These are phyloP conservation scores for Toxotes lorentzi DNA, from an alignment of 2,797 vertebrate species.

Conservation along the genomic window DNA sequence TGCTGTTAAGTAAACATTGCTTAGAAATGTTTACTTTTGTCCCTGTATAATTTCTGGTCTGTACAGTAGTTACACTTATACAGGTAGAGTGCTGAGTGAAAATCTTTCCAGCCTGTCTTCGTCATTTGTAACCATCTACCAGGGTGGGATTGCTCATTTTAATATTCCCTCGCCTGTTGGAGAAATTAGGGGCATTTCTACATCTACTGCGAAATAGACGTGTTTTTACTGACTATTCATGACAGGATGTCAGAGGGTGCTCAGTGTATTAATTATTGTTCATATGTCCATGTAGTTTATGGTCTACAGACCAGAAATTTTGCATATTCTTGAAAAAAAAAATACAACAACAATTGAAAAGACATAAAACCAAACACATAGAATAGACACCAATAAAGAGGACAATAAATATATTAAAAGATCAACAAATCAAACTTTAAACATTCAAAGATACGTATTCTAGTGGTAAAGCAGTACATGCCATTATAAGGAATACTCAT, in stretches of 20 bases:
- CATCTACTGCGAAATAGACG: constrained; percentile 23
- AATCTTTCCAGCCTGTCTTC: constrained; percentile 71
- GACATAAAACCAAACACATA: not conserved
- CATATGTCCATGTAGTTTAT: constrained; percentile 15
- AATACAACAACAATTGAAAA: not conserved
- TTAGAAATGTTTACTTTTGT: constrained; percentile 76
- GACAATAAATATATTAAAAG: not conserved
- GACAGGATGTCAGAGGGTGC: constrained; percentile 48
- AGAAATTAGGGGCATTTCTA: constrained; percentile 59
- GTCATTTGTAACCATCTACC: constrained; percentile 71
- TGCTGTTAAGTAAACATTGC: constrained; percentile 72
- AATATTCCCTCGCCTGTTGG: constrained; percentile 52
- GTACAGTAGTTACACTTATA: constrained; percentile 78
- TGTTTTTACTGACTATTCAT: constrained; percentile 58
- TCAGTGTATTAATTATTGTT: constrained; percentile 31
- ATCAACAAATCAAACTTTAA: not conserved
- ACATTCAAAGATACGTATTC: too few relatives aligned
- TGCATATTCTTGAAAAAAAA: not conserved
- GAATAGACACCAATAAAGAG: not conserved
- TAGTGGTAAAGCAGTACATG: not conserved
- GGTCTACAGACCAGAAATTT: not conserved
- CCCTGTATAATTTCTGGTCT: constrained; percentile 75
- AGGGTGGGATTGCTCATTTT: constrained; percentile 75
- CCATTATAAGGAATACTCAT: not conserved
- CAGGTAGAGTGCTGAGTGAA: constrained; percentile 68